Evolutionary conservation across 1,140 invertebrate genomes (phyloP), one percentile per base, ranked within the genome.

Genomic region (Euura lappo): DNA sequence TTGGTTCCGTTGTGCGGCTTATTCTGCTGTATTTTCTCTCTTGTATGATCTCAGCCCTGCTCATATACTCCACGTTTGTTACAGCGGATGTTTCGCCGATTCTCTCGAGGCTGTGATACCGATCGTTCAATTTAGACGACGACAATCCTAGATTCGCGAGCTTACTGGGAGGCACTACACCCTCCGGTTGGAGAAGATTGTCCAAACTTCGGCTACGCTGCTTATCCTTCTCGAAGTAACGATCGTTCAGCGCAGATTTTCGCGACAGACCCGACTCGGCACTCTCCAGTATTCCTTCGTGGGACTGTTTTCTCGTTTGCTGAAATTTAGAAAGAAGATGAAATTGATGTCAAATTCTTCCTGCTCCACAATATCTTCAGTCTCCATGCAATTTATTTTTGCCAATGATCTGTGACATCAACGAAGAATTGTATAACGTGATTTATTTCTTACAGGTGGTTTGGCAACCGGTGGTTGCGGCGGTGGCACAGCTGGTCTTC

Each of bases 141-240:
- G 94, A 96, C 6, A 97, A 84, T 0, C 95, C 95, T 65, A 95
- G 85, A 73, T 92, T 92, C 1, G 92, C 90, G 4, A 95, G 84
- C 79, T 90, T 90, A 28, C 84, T 86, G 0, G 87, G 81, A 0
- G 89, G 79, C 47, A 85, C 72, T 0, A 85, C 73, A 8, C 89
- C 83, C 79, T 90, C 91, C 1, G 89, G 83, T 65, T 90, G 90
- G 3, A 96, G 83, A 1, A 97, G 83, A 86, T 97, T 96, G 79
- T 96, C 95, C 45, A 97, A 85, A 71, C 94, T 95, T 79, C 95
- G 89, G 72, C 94, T 96, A 5, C 95, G 90, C 45, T 92, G 90
- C 85, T 95, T 94, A 73, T 95, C 92, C 70, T 92, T 92, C 70
- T 96, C 95, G 78, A 97, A 97, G 84, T 97, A 97, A 76, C 95